Evolutionary conservation across 2,113 vertebrate species (phyloP).

Genomic region (Chinchilla lanigera): DNA sequence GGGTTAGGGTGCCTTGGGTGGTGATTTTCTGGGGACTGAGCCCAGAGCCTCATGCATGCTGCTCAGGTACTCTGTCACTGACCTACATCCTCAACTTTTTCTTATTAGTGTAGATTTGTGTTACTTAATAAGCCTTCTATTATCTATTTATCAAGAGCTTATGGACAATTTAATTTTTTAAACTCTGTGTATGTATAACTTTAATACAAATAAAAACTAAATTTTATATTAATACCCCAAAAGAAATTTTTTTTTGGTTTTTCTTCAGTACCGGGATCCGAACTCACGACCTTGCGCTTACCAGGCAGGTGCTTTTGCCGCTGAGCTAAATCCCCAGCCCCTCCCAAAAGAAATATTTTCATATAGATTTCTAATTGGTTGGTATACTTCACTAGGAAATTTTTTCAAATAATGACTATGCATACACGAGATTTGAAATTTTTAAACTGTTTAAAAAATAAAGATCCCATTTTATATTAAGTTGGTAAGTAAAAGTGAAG

Average conservation of each 20-base stretch:
- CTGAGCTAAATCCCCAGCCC: no score
- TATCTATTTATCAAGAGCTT: background rate
- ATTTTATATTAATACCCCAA: background rate
- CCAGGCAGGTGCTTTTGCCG: no score
- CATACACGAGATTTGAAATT: background rate
- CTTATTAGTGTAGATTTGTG: background rate
- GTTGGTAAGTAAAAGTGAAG: constrained; percentile 24
- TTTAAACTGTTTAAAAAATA: constrained; percentile 62
- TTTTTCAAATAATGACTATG: constrained; percentile 43
- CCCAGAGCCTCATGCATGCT: background rate
- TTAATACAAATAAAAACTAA: constrained; percentile 40
- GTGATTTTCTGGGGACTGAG: background rate
- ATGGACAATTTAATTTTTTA: background rate
- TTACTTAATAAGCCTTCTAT: background rate
- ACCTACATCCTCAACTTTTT: background rate
- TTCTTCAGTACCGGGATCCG: no score
- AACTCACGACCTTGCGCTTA: no score
- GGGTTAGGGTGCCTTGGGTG: background rate
- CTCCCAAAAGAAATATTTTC: background rate
- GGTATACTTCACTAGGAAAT: background rate
- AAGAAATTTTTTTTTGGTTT: constrained; percentile 41
- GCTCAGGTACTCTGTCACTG: no score
- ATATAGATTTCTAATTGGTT: constrained; percentile 12
- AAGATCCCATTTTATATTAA: constrained; percentile 1
- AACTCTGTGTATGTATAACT: background rate